These are phyloP conservation scores for Micromys minutus DNA, from an alignment of 2,113 vertebrate genomes.

Conservation along the genomic window DNA sequence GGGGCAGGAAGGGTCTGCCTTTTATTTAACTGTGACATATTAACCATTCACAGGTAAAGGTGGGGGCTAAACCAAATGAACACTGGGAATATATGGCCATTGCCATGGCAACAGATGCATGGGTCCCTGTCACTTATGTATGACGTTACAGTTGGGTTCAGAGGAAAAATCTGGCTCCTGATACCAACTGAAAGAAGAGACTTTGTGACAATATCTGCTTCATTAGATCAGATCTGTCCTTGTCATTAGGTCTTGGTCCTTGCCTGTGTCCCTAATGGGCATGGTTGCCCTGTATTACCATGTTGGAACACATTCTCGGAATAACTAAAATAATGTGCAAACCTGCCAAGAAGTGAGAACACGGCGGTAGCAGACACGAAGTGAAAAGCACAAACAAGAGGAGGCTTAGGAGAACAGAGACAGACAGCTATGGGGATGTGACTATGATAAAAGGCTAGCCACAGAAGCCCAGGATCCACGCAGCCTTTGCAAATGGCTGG, in stretches of 20 bases:
- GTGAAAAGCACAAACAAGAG: background rate
- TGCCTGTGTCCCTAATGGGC: background rate
- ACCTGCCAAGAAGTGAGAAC: background rate
- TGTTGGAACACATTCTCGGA: background rate
- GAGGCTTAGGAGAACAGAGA: background rate
- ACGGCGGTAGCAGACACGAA: background rate
- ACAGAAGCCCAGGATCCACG: background rate
- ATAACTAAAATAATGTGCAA: slow-evolving; percentile 13
- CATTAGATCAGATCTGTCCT: background rate
- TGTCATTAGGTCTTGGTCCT: slow-evolving; percentile 28
- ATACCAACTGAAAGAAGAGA: background rate
- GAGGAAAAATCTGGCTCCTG: no score
- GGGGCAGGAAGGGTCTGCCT: no score
- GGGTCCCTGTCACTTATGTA: no score
- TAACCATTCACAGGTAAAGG: no score
- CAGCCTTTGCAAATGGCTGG: background rate
- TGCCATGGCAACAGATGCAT: no score
- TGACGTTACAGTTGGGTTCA: no score
- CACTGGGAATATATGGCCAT: no score
- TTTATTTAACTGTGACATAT: no score
- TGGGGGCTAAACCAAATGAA: no score
- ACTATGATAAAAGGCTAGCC: background rate
- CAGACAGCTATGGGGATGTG: background rate
- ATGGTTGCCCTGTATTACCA: background rate
- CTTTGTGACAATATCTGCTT: background rate